Evolutionary conservation across 2,888 invertebrate genomes (phyloP), one percentile per base, ranked within the genome.

Genomic region (Atethmia centrago): DNA sequence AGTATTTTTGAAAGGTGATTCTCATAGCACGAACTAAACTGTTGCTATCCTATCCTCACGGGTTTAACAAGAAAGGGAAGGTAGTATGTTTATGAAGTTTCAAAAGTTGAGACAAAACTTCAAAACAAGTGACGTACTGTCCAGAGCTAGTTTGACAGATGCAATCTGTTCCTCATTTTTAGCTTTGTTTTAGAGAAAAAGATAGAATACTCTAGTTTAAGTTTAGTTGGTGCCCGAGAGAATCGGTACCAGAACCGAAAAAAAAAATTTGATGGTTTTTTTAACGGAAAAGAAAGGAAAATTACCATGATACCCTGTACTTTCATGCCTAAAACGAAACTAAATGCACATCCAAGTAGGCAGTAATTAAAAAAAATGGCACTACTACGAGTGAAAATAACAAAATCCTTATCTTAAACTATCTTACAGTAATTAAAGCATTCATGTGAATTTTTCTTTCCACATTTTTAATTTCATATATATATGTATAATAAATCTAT

Each of bases 391-490:
- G 89, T 83, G 85, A 91, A 89, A 88, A 81, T 83, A 88, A 88
- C 79, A 85, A 69, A 77, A 59, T 73, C 80, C 84, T 76, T 82
- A 84, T 85, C 92, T 92, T 94, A 94, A 88, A 90, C 94, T 95
- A 94, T 93, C 95, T 96, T 96, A 95, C 83, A 92, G 91, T 96
- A 96, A 93, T 96, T 96, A 96, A 96, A 96, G 96, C 96, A 94
- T 95, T 89, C 92, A 91, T 93, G 93, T 95, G 93, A 90, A 91
- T 82, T 78, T 85, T 87, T 90, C 92, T 82, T 78, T 85, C 87
- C 91, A 94, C 93, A 93, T 90, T 90, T 90, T 90, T 88, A 89
- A 85, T 87, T 82, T 82, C 79, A 83, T 80, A 89, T 83, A 88
- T 88, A 87, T 88, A 87, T 86, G 83, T 85, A 86, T 86, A 87